Conservation (phyloP, 1,140 invertebrate species). For the Steinernema feltiae region DNA sequence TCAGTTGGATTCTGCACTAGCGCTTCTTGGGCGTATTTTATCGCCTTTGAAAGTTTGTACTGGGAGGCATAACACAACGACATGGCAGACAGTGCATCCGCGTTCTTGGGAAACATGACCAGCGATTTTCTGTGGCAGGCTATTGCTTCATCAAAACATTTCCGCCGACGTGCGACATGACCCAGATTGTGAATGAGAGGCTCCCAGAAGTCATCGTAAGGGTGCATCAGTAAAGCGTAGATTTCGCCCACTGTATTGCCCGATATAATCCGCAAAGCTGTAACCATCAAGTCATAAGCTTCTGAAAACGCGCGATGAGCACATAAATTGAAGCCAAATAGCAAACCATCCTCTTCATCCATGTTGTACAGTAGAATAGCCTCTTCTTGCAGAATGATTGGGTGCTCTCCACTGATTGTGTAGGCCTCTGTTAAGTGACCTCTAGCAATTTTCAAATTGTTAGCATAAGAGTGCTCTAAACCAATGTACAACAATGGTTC, state of each 20-base stretch:
- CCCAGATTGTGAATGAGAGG: not conserved
- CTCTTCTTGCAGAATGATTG: constrained; percentile 46
- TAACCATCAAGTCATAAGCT: too few species aligned
- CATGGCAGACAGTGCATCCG: too few species aligned
- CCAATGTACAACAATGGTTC: constrained; percentile 48
- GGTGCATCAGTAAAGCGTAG: not conserved
- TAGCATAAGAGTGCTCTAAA: constrained; percentile 45
- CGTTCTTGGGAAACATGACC: too few species aligned
- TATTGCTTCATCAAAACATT: not conserved
- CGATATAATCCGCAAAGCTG: too few species aligned
- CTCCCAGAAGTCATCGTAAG: not conserved
- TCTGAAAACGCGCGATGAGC: too few species aligned
- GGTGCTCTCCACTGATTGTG: constrained; percentile 35
- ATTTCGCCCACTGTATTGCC: too few species aligned
- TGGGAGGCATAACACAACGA: too few species aligned
- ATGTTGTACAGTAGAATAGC: constrained; percentile 37
- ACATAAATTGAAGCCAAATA: too few species aligned
- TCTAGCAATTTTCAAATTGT: constrained; percentile 44
- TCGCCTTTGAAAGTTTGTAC: too few species aligned
- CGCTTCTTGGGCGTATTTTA: too few species aligned
- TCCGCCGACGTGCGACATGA: not conserved
- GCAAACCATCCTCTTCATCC: constrained; percentile 26
- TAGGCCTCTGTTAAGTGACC: constrained; percentile 43
- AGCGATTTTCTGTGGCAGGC: too few species aligned
- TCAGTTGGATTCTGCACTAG: too few species aligned